phyloP scores from a whole-genome alignment of 2,113 vertebrate species.

The Plestiodon gilberti region DNA sequence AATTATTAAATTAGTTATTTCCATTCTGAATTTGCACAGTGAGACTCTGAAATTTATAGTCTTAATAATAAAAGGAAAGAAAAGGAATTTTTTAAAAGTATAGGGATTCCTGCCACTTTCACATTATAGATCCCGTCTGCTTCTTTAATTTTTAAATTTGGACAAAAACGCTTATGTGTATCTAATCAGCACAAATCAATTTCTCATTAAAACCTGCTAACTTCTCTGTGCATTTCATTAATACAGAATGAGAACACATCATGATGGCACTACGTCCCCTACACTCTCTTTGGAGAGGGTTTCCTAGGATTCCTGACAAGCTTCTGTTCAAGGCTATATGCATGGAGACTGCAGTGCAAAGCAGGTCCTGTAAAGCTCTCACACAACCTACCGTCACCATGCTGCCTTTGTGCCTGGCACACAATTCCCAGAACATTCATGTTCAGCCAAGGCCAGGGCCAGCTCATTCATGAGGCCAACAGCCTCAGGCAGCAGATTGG shows the following conservation, averaged over 20 bases:
- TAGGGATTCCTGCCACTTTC: background rate
- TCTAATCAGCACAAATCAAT: slow-evolving; percentile 33
- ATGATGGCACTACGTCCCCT: background rate
- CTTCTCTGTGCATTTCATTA: slow-evolving; percentile 24
- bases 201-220: slow-evolving; percentile 24
- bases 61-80: slow-evolving; percentile 9
- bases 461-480: too few relatives aligned
- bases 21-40: slow-evolving; percentile 26
- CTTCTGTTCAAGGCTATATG: background rate
- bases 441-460: background rate
- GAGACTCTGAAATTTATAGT: background rate
- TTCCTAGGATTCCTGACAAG: background rate
- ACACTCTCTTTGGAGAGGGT: background rate
- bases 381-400: background rate
- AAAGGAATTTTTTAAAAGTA: background rate
- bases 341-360: background rate
- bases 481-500: too few relatives aligned
- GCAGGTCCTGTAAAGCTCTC: background rate
- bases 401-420: background rate
- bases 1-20: slow-evolving; percentile 39
- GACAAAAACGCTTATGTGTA: background rate
- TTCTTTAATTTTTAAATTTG: slow-evolving; percentile 43
- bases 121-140: background rate
- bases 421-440: background rate
- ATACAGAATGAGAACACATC: background rate